Percentiles rank a stretch among this genome's conserved stretches.
Conservation (phyloP, 92 coral and sea anemone species). For the Scolanthus callimorphus region DNA sequence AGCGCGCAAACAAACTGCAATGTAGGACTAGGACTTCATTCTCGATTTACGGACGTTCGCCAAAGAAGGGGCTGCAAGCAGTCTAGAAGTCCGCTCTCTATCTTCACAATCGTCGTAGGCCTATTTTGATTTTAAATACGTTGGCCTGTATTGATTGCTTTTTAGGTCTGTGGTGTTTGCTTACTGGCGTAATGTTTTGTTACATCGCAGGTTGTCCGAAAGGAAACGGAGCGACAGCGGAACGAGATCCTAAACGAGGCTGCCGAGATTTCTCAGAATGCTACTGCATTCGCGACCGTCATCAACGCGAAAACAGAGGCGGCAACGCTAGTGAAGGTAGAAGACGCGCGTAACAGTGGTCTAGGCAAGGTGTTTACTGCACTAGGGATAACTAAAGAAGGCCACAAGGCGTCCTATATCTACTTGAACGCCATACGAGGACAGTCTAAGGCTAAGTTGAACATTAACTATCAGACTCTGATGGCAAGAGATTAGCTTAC, state of each 20-base stretch:
- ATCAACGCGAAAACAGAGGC: constrained; percentile 81
- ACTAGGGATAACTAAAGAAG: constrained; percentile 39
- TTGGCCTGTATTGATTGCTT: too few species aligned
- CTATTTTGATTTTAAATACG: too few species aligned
- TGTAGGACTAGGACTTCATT: too few species aligned
- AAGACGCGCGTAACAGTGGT: constrained; percentile 73
- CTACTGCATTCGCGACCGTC: constrained; percentile 62
- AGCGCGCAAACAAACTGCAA: too few species aligned
- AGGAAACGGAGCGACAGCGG: constrained; percentile 71
- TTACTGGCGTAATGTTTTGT: too few species aligned
- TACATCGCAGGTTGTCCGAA: constrained; percentile 74
- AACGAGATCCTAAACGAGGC: constrained; percentile 71
- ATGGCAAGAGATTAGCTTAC: constrained; percentile 36
- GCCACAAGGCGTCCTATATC: constrained; percentile 67
- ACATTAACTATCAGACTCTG: constrained; percentile 57
- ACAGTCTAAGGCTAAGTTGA: constrained; percentile 46
- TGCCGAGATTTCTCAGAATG: constrained; percentile 69
- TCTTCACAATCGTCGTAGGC: too few species aligned
- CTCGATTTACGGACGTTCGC: too few species aligned
- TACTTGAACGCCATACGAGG: constrained; percentile 70
- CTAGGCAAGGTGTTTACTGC: constrained; percentile 49
- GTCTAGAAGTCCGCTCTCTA: too few species aligned
- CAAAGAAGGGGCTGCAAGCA: too few species aligned
- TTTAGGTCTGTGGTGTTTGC: too few species aligned
- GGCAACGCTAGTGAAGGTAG: constrained; percentile 59